Evolutionary conservation across 1,140 invertebrate genomes (phyloP).

Genomic region (Pachypeltis micranthus): DNA sequence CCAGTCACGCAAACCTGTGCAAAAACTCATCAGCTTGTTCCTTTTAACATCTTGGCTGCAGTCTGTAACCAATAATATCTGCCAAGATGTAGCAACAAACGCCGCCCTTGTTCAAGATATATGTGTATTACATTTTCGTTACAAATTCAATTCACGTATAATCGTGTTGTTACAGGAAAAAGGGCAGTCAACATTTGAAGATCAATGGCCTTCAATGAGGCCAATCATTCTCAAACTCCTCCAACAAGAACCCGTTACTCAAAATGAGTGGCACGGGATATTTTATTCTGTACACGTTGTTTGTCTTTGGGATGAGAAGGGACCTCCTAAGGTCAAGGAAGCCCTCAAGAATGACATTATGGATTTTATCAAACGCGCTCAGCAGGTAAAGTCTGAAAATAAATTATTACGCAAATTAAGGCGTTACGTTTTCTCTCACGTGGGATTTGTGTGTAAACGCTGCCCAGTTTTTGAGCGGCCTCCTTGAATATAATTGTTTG

Average conservation of each 20-base stretch:
- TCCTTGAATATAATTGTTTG: too few relatives aligned
- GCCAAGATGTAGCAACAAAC: too few relatives aligned
- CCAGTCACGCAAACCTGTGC: too few relatives aligned
- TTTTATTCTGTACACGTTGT: conserved; percentile 92
- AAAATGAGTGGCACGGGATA: conserved; percentile 91
- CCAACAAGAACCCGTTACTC: conserved; percentile 84
- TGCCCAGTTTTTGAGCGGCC: too few relatives aligned
- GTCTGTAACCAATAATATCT: too few relatives aligned
- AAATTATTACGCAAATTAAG: too few relatives aligned
- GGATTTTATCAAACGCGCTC: conserved; percentile 88
- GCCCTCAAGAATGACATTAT: conserved; percentile 86
- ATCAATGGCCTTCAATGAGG: conserved; percentile 90
- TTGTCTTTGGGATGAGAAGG: conserved; percentile 94
- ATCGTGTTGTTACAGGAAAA: conserved; percentile 41
- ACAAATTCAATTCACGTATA: neutral
- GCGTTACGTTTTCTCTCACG: neutral
- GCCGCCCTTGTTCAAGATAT: too few relatives aligned
- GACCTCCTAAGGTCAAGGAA: conserved; percentile 72
- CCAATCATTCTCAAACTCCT: conserved; percentile 85
- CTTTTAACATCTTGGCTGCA: too few relatives aligned
- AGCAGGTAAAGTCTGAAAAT: conserved; percentile 50
- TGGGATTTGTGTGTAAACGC: neutral
- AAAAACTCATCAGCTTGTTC: too few relatives aligned
- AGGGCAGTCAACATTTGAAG: conserved; percentile 69
- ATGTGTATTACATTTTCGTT: too few relatives aligned